Conservation (phyloP, 2,888 invertebrate genomes). For the Acleris emargana region DNA sequence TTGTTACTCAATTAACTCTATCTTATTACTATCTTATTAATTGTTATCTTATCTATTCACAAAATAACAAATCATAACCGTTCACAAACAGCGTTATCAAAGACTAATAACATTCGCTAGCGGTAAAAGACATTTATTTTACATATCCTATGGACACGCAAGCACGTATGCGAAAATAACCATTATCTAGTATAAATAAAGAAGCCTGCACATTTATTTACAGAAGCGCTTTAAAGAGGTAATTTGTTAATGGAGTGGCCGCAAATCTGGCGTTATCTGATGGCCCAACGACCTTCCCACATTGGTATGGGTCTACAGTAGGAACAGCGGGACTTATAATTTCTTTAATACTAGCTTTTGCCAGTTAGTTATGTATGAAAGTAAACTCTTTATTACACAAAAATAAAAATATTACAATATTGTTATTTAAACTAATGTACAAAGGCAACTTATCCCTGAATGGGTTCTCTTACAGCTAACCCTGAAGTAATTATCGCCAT, state of each 20-base stretch:
- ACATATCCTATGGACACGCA: slow-evolving; percentile 53
- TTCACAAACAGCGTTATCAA: background rate
- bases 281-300: slow-evolving; percentile 64
- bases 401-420: no score
- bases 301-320: slow-evolving; percentile 14
- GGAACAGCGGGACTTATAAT: background rate
- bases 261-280: slow-evolving; percentile 79
- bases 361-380: no score
- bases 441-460: no score
- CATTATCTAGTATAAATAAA: slow-evolving; percentile 46
- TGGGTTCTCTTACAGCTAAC: no score
- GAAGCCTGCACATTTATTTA: slow-evolving; percentile 46
- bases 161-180: slow-evolving; percentile 51
- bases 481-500: no score
- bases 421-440: no score
- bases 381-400: no score
- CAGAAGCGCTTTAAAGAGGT: slow-evolving; percentile 61
- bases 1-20: no score
- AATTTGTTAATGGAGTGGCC: slow-evolving; percentile 78
- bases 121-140: slow-evolving; percentile 39
- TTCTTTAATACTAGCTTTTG: background rate
- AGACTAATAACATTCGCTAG: slow-evolving; percentile 20
- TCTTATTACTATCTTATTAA: no score
- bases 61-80: background rate
- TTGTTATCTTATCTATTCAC: no score